phyloP scores from a whole-genome alignment of 1,140 invertebrate genomes.

The Microplitis mediator region DNA sequence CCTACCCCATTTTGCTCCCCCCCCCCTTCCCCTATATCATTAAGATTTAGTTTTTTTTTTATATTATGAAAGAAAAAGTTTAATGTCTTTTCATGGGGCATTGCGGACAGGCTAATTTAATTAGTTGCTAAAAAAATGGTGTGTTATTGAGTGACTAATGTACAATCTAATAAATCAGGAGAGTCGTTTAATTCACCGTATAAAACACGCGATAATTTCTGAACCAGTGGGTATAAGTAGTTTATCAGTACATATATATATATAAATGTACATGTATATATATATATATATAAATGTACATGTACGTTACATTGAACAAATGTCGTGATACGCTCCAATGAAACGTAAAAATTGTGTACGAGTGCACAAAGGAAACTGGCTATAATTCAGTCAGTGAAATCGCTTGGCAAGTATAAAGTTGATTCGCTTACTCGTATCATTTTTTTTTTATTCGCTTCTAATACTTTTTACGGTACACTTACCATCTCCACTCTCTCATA shows the following conservation, averaged over 20 bases:
- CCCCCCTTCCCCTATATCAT: no score
- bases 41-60: no score
- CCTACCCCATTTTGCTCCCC: no score
- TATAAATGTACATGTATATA: neutral
- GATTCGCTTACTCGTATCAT: neutral
- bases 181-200: constrained; percentile 1
- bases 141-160: no score
- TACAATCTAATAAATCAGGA: constrained; percentile 7
- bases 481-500: neutral
- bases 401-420: constrained; percentile 5
- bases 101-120: no score
- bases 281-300: neutral
- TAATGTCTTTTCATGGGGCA: no score
- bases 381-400: constrained; percentile 20
- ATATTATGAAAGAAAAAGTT: no score
- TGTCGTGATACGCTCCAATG: constrained; percentile 13
- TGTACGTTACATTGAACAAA: constrained; percentile 3
- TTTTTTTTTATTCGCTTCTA: neutral
- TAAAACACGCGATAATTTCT: constrained; percentile 18
- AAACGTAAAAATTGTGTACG: constrained; percentile 20
- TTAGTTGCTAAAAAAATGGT: no score
- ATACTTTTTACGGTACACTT: constrained; percentile 10
- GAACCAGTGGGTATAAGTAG: constrained; percentile 1
- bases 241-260: neutral
- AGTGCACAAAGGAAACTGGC: constrained; percentile 19